phyloP scores from a whole-genome alignment of 2,888 invertebrate species.

The Tubulanus polymorphus region DNA sequence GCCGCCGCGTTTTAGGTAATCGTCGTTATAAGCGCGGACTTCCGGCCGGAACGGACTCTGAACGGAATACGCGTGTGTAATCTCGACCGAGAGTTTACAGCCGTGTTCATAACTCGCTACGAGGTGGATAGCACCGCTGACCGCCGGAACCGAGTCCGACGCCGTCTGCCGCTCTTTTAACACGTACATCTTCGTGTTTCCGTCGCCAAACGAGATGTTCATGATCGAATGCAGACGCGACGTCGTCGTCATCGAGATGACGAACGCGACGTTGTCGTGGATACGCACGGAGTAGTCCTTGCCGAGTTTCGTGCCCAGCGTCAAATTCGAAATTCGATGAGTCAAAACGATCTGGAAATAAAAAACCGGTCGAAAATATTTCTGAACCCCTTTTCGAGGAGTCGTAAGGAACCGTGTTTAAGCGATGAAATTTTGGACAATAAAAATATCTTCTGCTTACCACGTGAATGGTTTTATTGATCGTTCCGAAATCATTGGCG shows the following conservation, averaged over 20 bases:
- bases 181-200: constrained; percentile 2
- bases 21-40: too few species aligned
- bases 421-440: too few species aligned
- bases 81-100: constrained; percentile 29
- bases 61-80: constrained; percentile 30
- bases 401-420: too few species aligned
- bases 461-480: too few species aligned
- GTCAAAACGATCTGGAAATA: constrained; percentile 12
- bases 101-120: constrained; percentile 34
- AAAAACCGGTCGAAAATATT: too few species aligned
- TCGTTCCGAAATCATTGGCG: too few species aligned
- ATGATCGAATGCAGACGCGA: constrained; percentile 28
- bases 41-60: constrained; percentile 21
- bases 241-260: constrained; percentile 28
- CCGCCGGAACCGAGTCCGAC: constrained; percentile 4
- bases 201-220: constrained; percentile 31
- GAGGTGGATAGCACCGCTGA: constrained; percentile 26
- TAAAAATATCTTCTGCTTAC: too few species aligned
- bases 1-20: too few species aligned
- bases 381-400: too few species aligned
- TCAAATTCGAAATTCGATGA: constrained; percentile 13
- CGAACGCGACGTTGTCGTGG: constrained; percentile 24
- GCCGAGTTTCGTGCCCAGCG: constrained; percentile 11
- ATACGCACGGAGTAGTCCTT: too few species aligned
- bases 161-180: not conserved